Evolutionary conservation across 2,797 vertebrate genomes (phyloP), one percentile per base, ranked within the genome.

Genomic region (Thripadectes ignobilis): DNA sequence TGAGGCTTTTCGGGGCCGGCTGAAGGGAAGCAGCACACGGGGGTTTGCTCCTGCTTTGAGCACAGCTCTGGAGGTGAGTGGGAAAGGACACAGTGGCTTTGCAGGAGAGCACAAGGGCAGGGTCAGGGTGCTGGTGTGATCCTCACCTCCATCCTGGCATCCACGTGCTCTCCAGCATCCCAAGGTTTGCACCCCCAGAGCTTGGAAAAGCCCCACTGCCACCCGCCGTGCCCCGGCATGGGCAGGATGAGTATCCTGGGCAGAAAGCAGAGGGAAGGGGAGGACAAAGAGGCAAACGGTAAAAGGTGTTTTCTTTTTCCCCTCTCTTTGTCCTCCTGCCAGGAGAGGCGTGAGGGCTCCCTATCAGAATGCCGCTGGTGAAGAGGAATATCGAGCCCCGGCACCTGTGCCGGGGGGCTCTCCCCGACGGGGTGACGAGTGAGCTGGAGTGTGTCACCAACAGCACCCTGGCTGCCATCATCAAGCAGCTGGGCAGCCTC

Each of bases 381-480:
- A 99, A 99, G 98, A 98, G 99, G 95, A 99, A 98, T 88, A 99
- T 99, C 4, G 99, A 99, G 91, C 99, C 99, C 43, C 97, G 99
- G 97, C 99, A 99, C 94, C 97, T 99, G 55, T 99, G 99, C 96
- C 98, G 98, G 6, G 99, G 99, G 24, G 98, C 98, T 20, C 96
- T 99, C 46, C 99, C 99, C 0, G 98, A 99, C 27, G 98, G 98
- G 30, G 99, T 99, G 79, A 98, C 98, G 55, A 99, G 98, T 32
- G 99, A 99, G 91, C 96, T 99, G 95, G 99, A 99, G 89, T 99
- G 99, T 58, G 99, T 99, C 88, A 99, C 99, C 97, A 99, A 99
- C 98, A 99, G 98, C 98, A 99, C 99, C 0, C 97, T 99, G 80
- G 99, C 99, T 3, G 99, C 99, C 93, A 99, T 99, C 98, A 99